Base-by-base conservation (phyloP, 1,140 invertebrate species). In the Listronotus bonariensis region DNA sequence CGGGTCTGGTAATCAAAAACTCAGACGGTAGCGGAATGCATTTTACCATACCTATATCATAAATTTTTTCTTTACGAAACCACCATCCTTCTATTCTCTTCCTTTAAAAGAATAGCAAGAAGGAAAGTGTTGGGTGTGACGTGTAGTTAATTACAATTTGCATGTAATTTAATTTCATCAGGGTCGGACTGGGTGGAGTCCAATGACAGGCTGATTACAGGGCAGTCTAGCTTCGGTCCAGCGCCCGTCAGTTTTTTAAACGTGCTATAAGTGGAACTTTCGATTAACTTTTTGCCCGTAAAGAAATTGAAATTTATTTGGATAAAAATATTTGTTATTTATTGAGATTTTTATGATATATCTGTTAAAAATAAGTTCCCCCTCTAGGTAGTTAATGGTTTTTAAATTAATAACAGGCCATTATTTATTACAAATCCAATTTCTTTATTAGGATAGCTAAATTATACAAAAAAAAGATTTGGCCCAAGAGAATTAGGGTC, bases 101-200 rank as follows among this genome's bases (percentile, higher is more conserved):
- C 14, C 12, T 40, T 12, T 15, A 34, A 51, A 64, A 64, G 56
- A 57, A 49, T 53, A 53, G 65, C 14, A 17, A 60, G 6, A 53
- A 67, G 26, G 63, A 64, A 49, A 56, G 53, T 32, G 42, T 42
- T 41, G 31, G 15, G 32, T 32, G 49, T 70, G 71, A 70, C 69
- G 72, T 70, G 68, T 45, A 53, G 48, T 63, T 65, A 70, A 72
- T 74, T 72, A 64, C 45, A 65, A 69, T 61, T 64, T 68, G 69
- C 69, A 68, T 72, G 72, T 76, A 74, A 77, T 77, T 77, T 77
- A 77, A 77, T 77, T 77, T 77, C 70, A 69, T 76, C 74, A 74
- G 75, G 73, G 75, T 74, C 70, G 75, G 70, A 68, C 68, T 74
- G 72, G 75, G 75, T 65, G 75, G 74, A 65, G 74, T 64, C 63